phyloP scores from a whole-genome alignment of 1,140 invertebrate species.

The Heliconius melpomene region DNA sequence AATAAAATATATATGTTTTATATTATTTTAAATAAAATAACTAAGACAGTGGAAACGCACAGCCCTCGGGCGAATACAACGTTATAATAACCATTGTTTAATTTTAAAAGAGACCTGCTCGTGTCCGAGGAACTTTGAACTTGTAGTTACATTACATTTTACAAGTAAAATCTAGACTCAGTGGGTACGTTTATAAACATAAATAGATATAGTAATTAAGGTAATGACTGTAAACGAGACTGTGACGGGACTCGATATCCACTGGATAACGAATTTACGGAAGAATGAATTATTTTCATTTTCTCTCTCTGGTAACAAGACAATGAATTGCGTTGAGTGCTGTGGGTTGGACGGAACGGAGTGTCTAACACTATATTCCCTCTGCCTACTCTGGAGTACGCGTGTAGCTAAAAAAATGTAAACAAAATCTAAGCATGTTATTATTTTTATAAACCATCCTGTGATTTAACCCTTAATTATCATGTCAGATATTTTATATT shows the following conservation, averaged over 20 bases:
- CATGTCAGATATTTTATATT: too few species aligned
- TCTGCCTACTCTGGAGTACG: not conserved
- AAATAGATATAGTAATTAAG: too few species aligned
- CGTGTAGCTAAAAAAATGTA: not conserved
- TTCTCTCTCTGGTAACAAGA: too few species aligned
- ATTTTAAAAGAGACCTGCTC: slow-evolving; percentile 19
- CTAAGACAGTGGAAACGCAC: slow-evolving; percentile 13
- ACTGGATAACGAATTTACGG: too few species aligned
- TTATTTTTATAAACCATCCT: too few species aligned
- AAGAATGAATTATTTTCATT: too few species aligned
- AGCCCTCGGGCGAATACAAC: slow-evolving; percentile 21
- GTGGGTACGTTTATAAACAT: not conserved
- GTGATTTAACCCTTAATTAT: too few species aligned
- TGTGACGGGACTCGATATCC: too few species aligned
- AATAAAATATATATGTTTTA: too few species aligned
- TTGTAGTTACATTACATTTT: not conserved
- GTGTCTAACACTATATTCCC: not conserved
- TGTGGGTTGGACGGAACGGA: not conserved
- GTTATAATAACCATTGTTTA: slow-evolving; percentile 23
- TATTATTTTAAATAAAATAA: not conserved
- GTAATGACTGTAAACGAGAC: too few species aligned
- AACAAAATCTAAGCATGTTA: too few species aligned
- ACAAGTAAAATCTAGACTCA: not conserved
- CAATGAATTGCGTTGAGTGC: too few species aligned
- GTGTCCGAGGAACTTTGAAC: slow-evolving; percentile 17